These are phyloP conservation scores for Melanerpes aurifrons DNA, from an alignment of 2,113 vertebrate species.

Conservation along the genomic window DNA sequence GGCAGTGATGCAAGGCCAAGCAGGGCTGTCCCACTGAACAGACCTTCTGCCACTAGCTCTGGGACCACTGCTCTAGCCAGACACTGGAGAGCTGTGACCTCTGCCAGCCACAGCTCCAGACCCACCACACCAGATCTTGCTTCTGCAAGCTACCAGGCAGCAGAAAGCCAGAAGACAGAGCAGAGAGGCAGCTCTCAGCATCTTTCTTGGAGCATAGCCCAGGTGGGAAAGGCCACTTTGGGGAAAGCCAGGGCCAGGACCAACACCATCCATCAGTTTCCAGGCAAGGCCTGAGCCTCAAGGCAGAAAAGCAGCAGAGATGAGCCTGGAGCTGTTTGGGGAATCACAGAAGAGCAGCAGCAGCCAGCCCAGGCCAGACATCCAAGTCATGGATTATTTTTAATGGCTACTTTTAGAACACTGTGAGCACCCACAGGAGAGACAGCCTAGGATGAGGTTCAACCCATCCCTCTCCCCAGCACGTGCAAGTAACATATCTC, in stretches of 20 bases:
- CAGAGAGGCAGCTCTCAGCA: not conserved
- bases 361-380: not conserved
- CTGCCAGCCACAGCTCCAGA: not conserved
- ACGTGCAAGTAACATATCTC: not conserved
- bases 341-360: not conserved
- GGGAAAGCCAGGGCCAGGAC: not conserved
- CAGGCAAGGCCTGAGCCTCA: not conserved
- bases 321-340: not conserved
- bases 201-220: not conserved
- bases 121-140: not conserved
- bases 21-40: not conserved
- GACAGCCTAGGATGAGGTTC: not conserved
- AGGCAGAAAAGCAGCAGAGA: not conserved
- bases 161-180: not conserved
- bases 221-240: not conserved
- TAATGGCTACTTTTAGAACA: slow-evolving; percentile 14
- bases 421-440: not conserved
- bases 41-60: not conserved
- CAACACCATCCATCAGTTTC: not conserved
- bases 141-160: not conserved
- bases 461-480: not conserved
- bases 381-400: not conserved
- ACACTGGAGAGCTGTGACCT: not conserved
- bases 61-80: not conserved
- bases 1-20: not conserved